Evolutionary conservation across 2,113 vertebrate species (phyloP).

Genomic region (Oreochromis tanganicae): DNA sequence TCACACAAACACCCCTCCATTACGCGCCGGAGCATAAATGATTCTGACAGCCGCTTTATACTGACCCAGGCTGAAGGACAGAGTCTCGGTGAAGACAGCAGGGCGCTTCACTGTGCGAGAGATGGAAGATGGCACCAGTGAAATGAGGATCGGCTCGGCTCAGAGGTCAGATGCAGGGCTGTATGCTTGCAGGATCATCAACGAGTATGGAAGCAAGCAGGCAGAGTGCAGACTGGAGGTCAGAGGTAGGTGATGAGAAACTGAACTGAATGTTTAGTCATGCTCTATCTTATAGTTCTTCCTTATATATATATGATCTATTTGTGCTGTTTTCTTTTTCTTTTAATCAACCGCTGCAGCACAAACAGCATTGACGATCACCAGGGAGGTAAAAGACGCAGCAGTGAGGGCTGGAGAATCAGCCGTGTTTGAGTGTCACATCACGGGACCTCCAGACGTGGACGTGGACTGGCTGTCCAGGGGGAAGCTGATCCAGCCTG

Average conservation of each 20-base stretch:
- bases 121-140: conserved; percentile 68
- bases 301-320: too few species aligned
- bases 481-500: conserved; percentile 90
- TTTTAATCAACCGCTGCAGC: conserved; percentile 63
- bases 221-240: conserved; percentile 84
- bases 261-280: neutral
- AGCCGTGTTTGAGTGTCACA: conserved; percentile 86
- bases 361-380: conserved; percentile 75
- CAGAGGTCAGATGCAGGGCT: conserved; percentile 79
- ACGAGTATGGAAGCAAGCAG: conserved; percentile 81
- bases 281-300: neutral
- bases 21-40: neutral
- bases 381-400: conserved; percentile 77
- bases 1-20: neutral
- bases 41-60: neutral
- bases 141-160: conserved; percentile 75
- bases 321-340: neutral
- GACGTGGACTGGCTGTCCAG: conserved; percentile 93
- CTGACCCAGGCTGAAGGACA: conserved; percentile 81
- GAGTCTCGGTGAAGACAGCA: conserved; percentile 74
- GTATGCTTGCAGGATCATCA: conserved; percentile 85
- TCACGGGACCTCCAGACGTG: conserved; percentile 81
- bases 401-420: conserved; percentile 87
- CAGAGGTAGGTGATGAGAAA: conserved; percentile 73
- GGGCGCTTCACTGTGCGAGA: conserved; percentile 70